Percentiles rank a stretch among this genome's conserved stretches.
Conservation (phyloP, 2,888 invertebrate species). For the Sylvicola fuscatus region DNA sequence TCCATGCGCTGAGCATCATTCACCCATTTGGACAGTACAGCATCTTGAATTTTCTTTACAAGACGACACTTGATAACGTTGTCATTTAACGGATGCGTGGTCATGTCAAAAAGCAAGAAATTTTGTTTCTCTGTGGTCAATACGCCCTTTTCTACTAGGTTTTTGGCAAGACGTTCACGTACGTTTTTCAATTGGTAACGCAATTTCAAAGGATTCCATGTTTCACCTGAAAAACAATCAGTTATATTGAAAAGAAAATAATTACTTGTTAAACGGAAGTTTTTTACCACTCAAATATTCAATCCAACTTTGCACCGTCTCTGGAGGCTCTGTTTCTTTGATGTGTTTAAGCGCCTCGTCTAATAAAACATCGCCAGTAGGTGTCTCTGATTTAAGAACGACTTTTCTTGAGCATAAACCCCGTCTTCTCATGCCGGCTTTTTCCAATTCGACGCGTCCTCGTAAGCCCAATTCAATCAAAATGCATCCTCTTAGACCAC, state of each 20-base stretch:
- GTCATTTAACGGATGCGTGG: slow-evolving; percentile 96
- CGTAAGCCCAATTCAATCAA: slow-evolving; percentile 89
- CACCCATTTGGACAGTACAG: slow-evolving; percentile 87
- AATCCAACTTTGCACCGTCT: slow-evolving; percentile 97
- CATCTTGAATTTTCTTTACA: slow-evolving; percentile 97
- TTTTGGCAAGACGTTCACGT: slow-evolving; percentile 94
- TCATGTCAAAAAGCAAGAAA: slow-evolving; percentile 99
- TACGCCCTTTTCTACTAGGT: slow-evolving; percentile 97
- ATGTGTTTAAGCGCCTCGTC: slow-evolving; percentile 93
- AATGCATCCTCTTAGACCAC: slow-evolving; percentile 94
- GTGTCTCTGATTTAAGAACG: slow-evolving; percentile 66
- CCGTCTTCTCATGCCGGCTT: slow-evolving; percentile 88
- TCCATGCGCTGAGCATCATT: slow-evolving; percentile 97
- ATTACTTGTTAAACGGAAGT: slow-evolving; percentile 3
- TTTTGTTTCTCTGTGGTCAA: slow-evolving; percentile 99
- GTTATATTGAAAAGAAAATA: slow-evolving; percentile 2
- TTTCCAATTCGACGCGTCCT: slow-evolving; percentile 89
- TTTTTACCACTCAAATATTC: slow-evolving; percentile 81
- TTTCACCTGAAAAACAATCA: slow-evolving; percentile 46
- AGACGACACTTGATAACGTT: slow-evolving; percentile 86
- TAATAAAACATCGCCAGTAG: slow-evolving; percentile 91
- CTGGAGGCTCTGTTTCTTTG: slow-evolving; percentile 94
- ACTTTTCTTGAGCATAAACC: slow-evolving; percentile 71
- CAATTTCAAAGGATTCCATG: slow-evolving; percentile 98
- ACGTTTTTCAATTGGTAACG: slow-evolving; percentile 98